Conservation (phyloP, 2,113 vertebrate genomes). For the Apeltes quadracus region DNA sequence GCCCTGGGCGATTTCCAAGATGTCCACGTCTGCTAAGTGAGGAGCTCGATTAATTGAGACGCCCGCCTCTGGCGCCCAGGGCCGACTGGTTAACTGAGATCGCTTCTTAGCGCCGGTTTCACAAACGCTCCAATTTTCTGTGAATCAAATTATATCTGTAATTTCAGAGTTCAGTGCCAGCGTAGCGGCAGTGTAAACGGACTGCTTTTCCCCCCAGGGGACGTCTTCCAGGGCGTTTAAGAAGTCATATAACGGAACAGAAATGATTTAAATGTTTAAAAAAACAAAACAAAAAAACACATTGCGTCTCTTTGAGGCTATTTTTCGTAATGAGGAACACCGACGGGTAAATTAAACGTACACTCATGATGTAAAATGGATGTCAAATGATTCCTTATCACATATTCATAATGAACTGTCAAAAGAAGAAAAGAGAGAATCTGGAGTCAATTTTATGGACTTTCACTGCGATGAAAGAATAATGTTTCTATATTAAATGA, state of each 20-base stretch:
- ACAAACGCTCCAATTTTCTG: slow-evolving; percentile 7
- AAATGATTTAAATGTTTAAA: too few species aligned
- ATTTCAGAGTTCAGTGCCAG: neutral
- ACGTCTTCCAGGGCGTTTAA: too few species aligned
- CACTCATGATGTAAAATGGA: slow-evolving; percentile 38
- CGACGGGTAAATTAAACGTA: slow-evolving; percentile 59
- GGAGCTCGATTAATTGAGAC: slow-evolving; percentile 31
- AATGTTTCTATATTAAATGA: neutral
- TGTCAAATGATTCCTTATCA: slow-evolving; percentile 47
- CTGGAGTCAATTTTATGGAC: slow-evolving; percentile 18
- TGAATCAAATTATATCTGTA: neutral
- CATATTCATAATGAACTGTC: slow-evolving; percentile 28
- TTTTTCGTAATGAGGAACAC: slow-evolving; percentile 26
- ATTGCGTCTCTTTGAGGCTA: slow-evolving; percentile 9
- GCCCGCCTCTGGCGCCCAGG: slow-evolving; percentile 23
- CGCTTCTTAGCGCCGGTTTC: slow-evolving; percentile 15
- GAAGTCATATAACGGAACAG: too few species aligned
- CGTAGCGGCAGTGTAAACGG: neutral
- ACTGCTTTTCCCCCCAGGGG: too few species aligned
- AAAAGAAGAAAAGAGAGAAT: slow-evolving; percentile 26
- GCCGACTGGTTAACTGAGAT: slow-evolving; percentile 16
- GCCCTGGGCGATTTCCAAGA: slow-evolving; percentile 56
- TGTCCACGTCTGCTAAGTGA: slow-evolving; percentile 36
- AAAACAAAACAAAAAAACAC: neutral
- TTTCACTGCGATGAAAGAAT: neutral